Evolutionary conservation across 2,797 vertebrate species (phyloP).

Genomic region (Pangasius djambal): DNA sequence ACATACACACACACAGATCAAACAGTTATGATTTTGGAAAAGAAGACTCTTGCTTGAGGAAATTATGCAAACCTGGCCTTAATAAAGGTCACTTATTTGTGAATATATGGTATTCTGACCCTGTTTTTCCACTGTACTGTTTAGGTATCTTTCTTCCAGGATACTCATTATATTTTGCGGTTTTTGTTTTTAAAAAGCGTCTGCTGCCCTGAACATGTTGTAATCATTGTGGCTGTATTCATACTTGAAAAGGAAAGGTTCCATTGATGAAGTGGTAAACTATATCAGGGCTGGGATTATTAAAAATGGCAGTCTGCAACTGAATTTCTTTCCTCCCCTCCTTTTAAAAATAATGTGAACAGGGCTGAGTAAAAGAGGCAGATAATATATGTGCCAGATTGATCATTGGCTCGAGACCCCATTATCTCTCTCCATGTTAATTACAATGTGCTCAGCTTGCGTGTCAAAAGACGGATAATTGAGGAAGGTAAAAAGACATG

Average conservation of each 20-base stretch:
- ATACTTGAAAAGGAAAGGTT: background rate
- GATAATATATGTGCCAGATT: constrained; percentile 82
- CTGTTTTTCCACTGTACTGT: background rate
- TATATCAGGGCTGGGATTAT: constrained; percentile 13
- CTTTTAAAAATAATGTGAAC: constrained; percentile 65
- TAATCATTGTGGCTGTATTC: constrained; percentile 11
- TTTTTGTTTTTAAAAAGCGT: background rate
- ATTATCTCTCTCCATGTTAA: constrained; percentile 85
- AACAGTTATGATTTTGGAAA: background rate
- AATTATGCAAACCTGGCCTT: constrained; percentile 38
- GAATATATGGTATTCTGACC: background rate
- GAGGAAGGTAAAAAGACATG: constrained; percentile 81
- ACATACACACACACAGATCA: background rate
- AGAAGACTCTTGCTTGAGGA: background rate
- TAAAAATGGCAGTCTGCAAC: constrained; percentile 47
- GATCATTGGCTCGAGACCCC: constrained; percentile 82
- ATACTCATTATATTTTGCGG: background rate
- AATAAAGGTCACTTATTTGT: constrained; percentile 30
- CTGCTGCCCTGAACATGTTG: constrained; percentile 3
- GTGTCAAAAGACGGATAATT: constrained; percentile 84
- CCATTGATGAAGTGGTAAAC: constrained; percentile 27
- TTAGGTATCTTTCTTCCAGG: background rate
- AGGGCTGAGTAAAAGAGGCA: constrained; percentile 71
- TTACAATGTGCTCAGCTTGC: constrained; percentile 80
- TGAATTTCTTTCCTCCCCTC: constrained; percentile 56